Percentiles rank a stretch among this genome's conserved stretches.
Evolutionary conservation across 2,797 vertebrate species (phyloP).

Genomic region (Adrianichthys oophorus): DNA sequence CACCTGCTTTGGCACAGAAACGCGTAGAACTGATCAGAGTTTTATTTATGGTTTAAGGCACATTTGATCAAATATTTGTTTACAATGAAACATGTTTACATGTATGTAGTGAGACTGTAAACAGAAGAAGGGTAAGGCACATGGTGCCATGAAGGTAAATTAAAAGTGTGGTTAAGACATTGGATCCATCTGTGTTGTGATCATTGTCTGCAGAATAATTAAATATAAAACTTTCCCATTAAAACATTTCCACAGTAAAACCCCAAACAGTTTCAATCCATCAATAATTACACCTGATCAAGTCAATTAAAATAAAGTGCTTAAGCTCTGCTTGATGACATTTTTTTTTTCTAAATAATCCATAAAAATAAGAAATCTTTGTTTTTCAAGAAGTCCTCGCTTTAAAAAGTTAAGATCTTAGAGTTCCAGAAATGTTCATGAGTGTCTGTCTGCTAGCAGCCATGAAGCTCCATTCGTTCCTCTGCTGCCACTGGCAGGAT

Average conservation of each 20-base stretch:
- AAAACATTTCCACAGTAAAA: too few relatives aligned
- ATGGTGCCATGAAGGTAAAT: constrained; percentile 16
- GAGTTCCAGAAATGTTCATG: neutral
- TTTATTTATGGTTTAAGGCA: constrained; percentile 68
- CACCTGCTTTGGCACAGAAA: neutral
- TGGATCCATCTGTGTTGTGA: neutral
- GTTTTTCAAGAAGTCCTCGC: constrained; percentile 5
- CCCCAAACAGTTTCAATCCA: neutral
- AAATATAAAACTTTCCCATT: constrained; percentile 1
- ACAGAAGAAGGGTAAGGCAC: constrained; percentile 14
- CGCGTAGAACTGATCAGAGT: neutral
- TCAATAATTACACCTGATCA: constrained; percentile 6
- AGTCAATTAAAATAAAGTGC: constrained; percentile 34
- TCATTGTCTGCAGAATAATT: constrained; percentile 16
- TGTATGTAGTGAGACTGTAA: constrained; percentile 3
- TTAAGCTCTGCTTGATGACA: neutral
- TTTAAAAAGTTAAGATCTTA: constrained; percentile 3
- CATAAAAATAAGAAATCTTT: neutral
- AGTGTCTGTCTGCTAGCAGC: constrained; percentile 63
- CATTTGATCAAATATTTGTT: constrained; percentile 20
- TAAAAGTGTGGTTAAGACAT: constrained; percentile 1
- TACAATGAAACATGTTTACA: neutral
- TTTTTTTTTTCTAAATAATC: constrained; percentile 2
- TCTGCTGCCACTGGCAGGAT: constrained; percentile 86
- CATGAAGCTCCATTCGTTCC: constrained; percentile 69